phyloP scores from a whole-genome alignment of 2,888 invertebrate genomes.

The Drosophila suboccidentalis region DNA sequence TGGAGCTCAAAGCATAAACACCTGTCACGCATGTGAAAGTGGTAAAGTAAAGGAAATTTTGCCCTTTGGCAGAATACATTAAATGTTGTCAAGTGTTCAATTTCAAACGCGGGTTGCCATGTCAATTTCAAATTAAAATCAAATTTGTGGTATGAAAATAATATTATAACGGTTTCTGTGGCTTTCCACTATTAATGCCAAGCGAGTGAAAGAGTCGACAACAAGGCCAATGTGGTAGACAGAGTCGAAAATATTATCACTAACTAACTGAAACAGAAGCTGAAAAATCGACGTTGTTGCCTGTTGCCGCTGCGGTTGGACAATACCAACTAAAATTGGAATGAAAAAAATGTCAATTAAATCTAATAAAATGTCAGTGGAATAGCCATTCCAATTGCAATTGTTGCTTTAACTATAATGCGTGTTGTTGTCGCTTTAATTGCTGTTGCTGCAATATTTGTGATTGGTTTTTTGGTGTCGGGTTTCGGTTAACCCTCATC shows the following conservation, averaged over 20 bases:
- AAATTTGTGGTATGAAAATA: conserved; percentile 50
- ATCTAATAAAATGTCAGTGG: conserved; percentile 58
- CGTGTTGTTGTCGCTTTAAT: conserved; percentile 7
- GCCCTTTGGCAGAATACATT: conserved; percentile 8
- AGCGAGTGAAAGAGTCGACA: neutral
- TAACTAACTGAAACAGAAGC: conserved; percentile 19
- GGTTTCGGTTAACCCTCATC: conserved; percentile 19
- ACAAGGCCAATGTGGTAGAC: neutral
- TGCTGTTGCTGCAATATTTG: conserved; percentile 15
- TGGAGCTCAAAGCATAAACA: conserved; percentile 2
- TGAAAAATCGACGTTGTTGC: conserved; percentile 15
- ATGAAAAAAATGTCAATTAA: conserved; percentile 50
- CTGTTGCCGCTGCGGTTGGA: conserved; percentile 40
- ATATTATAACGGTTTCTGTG: conserved; percentile 42
- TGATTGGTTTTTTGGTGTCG: conserved; percentile 25
- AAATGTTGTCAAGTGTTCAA: conserved; percentile 28
- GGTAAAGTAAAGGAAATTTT: neutral
- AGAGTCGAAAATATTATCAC: conserved; percentile 12
- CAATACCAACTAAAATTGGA: conserved; percentile 8
- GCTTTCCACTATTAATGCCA: neutral
- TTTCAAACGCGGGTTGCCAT: conserved; percentile 35
- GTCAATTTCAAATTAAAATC: conserved; percentile 63
- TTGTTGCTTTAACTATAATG: conserved; percentile 17
- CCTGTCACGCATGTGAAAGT: conserved; percentile 11
- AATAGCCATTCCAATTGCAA: conserved; percentile 35